Conservation (phyloP, 2,888 invertebrate species). For the Oxycera nigricornis region DNA sequence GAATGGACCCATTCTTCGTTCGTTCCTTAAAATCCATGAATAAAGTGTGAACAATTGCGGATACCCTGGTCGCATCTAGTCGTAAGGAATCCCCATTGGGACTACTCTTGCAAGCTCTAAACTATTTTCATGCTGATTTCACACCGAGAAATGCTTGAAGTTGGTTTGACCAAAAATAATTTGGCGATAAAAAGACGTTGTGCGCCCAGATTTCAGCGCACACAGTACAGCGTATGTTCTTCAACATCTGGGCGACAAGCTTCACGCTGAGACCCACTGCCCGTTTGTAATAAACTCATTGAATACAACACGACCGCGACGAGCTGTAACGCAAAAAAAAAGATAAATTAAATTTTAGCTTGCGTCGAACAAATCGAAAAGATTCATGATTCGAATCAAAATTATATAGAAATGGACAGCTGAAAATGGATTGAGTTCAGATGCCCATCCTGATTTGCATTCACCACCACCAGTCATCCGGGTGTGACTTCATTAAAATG, state of each 20-base stretch:
- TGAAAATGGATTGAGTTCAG: slow-evolving; percentile 8
- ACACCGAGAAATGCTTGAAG: not conserved
- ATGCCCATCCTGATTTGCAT: slow-evolving; percentile 1
- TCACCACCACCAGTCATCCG: not conserved
- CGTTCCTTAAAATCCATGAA: not conserved
- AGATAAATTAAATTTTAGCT: not conserved
- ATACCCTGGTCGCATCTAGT: too few relatives aligned
- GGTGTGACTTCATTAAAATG: too few relatives aligned
- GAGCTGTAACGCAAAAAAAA: not conserved
- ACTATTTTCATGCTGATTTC: slow-evolving; percentile 1
- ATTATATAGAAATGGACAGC: slow-evolving; percentile 1
- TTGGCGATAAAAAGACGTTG: not conserved
- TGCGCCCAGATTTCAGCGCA: not conserved
- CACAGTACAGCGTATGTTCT: not conserved
- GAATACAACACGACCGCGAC: not conserved
- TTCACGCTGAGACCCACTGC: not conserved
- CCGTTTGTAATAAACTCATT: slow-evolving; percentile 1
- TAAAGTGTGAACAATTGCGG: too few relatives aligned
- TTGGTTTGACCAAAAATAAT: not conserved
- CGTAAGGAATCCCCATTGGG: too few relatives aligned
- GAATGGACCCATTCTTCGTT: too few relatives aligned
- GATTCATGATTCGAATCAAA: slow-evolving; percentile 12
- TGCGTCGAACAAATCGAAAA: not conserved
- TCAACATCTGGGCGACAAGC: slow-evolving; percentile 25
- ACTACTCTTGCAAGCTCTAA: too few relatives aligned